Conservation (phyloP, 2,797 vertebrate species). For the Falco naumanni region DNA sequence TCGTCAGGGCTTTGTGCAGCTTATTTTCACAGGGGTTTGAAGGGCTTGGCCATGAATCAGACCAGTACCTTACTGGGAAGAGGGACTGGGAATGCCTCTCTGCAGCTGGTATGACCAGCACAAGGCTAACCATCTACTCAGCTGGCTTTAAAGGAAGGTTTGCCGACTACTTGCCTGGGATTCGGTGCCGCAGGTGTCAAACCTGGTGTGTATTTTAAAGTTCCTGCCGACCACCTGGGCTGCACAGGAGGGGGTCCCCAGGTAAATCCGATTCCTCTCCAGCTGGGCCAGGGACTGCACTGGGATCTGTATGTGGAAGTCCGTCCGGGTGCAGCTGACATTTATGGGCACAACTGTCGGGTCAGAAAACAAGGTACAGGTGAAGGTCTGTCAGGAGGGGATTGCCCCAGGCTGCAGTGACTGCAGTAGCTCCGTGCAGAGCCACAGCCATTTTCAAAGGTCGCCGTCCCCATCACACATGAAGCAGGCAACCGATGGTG, state of each 20-base stretch:
- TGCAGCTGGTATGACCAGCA: background rate
- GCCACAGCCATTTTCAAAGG: background rate
- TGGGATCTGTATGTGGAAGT: conserved; percentile 94
- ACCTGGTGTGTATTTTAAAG: conserved; percentile 93
- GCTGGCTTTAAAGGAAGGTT: background rate
- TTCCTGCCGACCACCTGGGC: conserved; percentile 85
- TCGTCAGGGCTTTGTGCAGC: background rate
- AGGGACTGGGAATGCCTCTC: background rate
- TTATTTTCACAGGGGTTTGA: background rate
- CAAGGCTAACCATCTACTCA: background rate
- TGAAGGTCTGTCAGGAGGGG: background rate
- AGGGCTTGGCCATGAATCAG: background rate
- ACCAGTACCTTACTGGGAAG: background rate
- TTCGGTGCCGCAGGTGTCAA: conserved; percentile 91
- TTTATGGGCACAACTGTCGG: conserved; percentile 92
- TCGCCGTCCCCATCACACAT: fast-evolving
- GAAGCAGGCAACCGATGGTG: fast-evolving
- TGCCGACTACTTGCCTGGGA: conserved; percentile 78
- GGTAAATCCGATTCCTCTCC: conserved; percentile 88
- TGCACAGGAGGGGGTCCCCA: conserved; percentile 88
- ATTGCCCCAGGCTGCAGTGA: too few species aligned
- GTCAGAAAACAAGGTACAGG: background rate
- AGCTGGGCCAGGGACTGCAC: conserved; percentile 86
- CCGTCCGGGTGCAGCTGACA: conserved; percentile 92
- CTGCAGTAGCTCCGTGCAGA: background rate